phyloP scores from a whole-genome alignment of 1,140 invertebrate genomes.

The Drosophila ogumai region DNA sequence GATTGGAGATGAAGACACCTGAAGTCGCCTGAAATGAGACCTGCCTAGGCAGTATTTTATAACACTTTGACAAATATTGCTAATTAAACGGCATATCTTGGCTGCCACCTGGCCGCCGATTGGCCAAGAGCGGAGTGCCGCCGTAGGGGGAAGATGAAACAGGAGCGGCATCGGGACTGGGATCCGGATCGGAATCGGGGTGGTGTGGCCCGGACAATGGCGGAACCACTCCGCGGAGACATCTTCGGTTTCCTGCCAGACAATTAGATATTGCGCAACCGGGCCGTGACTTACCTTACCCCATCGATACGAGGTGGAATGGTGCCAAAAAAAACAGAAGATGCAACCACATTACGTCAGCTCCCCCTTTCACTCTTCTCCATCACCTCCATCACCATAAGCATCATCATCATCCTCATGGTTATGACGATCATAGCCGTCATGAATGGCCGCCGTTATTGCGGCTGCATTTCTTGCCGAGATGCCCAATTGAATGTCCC shows the following conservation, averaged over 20 bases:
- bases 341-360: conserved; percentile 74
- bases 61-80: conserved; percentile 72
- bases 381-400: conserved; percentile 7
- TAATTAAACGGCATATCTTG: conserved; percentile 66
- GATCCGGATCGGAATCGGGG: conserved; percentile 4
- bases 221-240: conserved; percentile 55
- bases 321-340: conserved; percentile 43
- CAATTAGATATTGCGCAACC: conserved; percentile 74
- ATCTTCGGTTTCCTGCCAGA: conserved; percentile 73
- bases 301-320: conserved; percentile 52
- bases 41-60: conserved; percentile 58
- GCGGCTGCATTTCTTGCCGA: conserved; percentile 25
- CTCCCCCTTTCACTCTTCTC: conserved; percentile 54
- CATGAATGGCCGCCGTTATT: conserved; percentile 7
- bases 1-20: conserved; percentile 62
- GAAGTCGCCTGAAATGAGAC: conserved; percentile 59
- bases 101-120: conserved; percentile 37
- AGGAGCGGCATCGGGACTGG: not conserved
- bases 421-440: conserved; percentile 2
- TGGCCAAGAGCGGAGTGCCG: conserved; percentile 20
- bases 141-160: not conserved
- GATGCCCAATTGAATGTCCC: conserved; percentile 40
- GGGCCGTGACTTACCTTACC: conserved; percentile 45
- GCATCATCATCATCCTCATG: conserved; percentile 2
- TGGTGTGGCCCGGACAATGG: conserved; percentile 3